Evolutionary conservation across 1,140 invertebrate species (phyloP).

Genomic region (Ceratina calcarata): DNA sequence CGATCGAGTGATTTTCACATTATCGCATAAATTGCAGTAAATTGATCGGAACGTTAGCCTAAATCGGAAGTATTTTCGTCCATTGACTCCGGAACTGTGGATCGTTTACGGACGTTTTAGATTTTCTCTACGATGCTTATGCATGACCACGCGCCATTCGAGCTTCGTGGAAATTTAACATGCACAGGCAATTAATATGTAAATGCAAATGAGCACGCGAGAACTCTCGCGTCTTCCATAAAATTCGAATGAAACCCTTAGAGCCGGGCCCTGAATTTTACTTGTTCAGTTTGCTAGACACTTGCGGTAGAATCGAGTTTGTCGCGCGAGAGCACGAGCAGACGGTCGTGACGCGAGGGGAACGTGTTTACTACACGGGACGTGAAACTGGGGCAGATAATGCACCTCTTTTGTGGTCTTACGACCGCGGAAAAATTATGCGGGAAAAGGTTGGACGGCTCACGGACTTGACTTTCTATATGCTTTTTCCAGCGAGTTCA

Average conservation of each 20-base stretch:
- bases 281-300: neutral
- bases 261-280: neutral
- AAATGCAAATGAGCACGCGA: neutral
- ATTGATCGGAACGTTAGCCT: neutral
- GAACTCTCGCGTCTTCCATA: neutral
- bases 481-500: neutral
- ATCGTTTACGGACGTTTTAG: neutral
- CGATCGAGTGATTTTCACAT: neutral
- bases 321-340: neutral
- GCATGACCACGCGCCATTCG: no score
- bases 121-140: neutral
- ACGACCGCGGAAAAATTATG: neutral
- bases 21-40: neutral
- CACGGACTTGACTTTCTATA: neutral
- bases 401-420: neutral
- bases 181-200: neutral
- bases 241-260: neutral
- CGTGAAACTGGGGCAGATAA: neutral
- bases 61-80: neutral
- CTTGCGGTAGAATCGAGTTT: neutral
- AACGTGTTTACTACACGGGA: neutral
- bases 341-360: neutral
- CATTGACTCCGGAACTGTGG: constrained; percentile 11
- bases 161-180: no score
- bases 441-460: neutral